Base-by-base conservation (phyloP, 2,113 vertebrate species). In the Labrus mixtus region DNA sequence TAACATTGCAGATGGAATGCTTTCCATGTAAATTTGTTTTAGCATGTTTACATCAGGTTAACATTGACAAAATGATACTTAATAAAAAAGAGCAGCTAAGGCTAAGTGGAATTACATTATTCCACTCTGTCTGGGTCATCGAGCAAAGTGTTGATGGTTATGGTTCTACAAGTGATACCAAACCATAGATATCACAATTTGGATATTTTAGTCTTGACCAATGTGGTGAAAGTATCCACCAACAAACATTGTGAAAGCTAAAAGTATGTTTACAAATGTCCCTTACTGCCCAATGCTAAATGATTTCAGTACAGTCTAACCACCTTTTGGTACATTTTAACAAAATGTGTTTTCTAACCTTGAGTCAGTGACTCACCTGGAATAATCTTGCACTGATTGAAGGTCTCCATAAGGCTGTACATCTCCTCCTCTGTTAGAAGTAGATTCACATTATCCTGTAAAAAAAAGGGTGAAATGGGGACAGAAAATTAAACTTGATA, bases 371-470 rank as follows among this genome's bases (percentile, higher is more conserved):
- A 75, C 90, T 82, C 81, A 99, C 98, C 97, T 76, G 97, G 97
- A 74, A 97, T 96, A 86, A 99, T 96, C 92, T 97, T 97, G 91
- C 97, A 97, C 53, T 95, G 95, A 73, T 87, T 95, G 86, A 99
- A 96, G 48, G 94, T 96, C 87, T 98, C 96, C 89, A 95, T 95
- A 29, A 99, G 95, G 87, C 96, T 97, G 82, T 96, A 97, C 97
- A 99, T 96, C 91, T 99, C 98, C 43, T 99, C 97, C 23, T 99
- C 97, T 0, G 98, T 99, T 46, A 99, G 95, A 58, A 99, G 95
- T 56, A 98, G 93, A 87, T 98, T 99, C 75, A 98, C 94, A 80
- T 99, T 98, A 91, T 99, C 96, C 98, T 99, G 68, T 46, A 82
- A 61, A n/a, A 6, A 33, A 57, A 70, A 23, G 23, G 41, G 19